These are phyloP conservation scores for Platalea minor DNA, from an alignment of 2,797 vertebrate genomes.

Conservation along the genomic window DNA sequence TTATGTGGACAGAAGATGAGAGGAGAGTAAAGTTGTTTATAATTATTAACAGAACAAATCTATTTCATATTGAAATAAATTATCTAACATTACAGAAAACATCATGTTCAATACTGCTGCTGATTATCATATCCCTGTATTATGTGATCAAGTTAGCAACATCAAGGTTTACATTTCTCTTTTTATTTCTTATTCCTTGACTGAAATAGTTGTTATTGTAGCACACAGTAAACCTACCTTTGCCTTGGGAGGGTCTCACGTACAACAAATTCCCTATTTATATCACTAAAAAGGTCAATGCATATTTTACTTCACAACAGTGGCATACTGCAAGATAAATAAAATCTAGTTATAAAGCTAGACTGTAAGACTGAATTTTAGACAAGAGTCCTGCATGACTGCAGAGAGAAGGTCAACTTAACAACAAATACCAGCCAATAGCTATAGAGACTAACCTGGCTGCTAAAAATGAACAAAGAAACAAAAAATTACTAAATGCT, in stretches of 20 bases:
- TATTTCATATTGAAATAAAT: neutral
- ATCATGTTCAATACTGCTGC: neutral
- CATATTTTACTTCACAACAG: neutral
- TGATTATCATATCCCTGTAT: neutral
- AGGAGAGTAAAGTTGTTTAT: neutral
- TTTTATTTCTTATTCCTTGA: neutral
- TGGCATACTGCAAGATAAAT: neutral
- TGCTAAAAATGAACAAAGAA: neutral
- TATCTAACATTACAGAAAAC: neutral
- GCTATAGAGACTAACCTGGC: neutral
- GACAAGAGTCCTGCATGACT: neutral
- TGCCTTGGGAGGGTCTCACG: neutral
- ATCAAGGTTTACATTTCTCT: neutral
- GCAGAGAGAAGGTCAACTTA: neutral
- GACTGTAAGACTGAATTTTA: neutral
- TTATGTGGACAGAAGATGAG: neutral
- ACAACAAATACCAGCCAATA: neutral
- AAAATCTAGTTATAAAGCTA: neutral
- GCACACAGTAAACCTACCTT: neutral
- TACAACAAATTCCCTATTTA: neutral
- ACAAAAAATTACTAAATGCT: neutral
- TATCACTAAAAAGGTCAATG: neutral
- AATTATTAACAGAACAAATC: neutral
- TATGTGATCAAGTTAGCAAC: neutral
- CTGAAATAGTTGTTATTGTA: neutral